Conservation (phyloP, 1,140 invertebrate genomes). For the Vanessa tameamea region DNA sequence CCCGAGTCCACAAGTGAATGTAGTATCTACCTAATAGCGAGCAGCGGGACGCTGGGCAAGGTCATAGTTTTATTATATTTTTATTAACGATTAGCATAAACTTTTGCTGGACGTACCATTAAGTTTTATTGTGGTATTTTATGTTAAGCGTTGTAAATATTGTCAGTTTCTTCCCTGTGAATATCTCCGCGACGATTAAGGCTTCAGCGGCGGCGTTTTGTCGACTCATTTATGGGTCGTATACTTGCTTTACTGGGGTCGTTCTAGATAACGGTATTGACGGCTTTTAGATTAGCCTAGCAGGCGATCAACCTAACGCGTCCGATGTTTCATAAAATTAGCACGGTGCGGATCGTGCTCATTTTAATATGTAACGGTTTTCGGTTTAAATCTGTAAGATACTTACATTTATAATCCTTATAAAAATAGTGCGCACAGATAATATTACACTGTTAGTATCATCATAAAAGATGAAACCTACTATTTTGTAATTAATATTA, state of each 20-base stretch:
- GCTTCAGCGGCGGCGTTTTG: conserved; percentile 48
- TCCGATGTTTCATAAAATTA: conserved; percentile 58
- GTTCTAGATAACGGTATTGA: conserved; percentile 67
- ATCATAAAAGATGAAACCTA: too few species aligned
- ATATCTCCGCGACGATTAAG: conserved; percentile 53
- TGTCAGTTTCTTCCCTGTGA: conserved; percentile 49
- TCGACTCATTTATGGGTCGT: conserved; percentile 64
- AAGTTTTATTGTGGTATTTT: conserved; percentile 62
- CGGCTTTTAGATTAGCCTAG: conserved; percentile 62
- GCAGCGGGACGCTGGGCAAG: conserved; percentile 39
- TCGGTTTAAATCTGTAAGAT: neutral
- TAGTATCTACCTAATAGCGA: conserved; percentile 17
- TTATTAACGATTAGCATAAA: conserved; percentile 60
- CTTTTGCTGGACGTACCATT: conserved; percentile 51
- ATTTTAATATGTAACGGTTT: neutral
- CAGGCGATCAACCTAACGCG: conserved; percentile 48
- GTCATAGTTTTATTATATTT: conserved; percentile 54
- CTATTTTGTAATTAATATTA: too few species aligned
- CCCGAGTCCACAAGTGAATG: neutral
- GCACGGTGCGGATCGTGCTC: conserved; percentile 30
- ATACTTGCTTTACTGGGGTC: conserved; percentile 61
- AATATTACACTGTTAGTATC: too few species aligned
- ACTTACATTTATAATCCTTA: too few species aligned
- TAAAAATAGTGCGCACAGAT: too few species aligned
- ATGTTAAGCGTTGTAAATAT: conserved; percentile 58